Evolutionary conservation across 1,140 invertebrate species (phyloP), one percentile per base, ranked within the genome.

Genomic region (Scaptodrosophila lebanonensis): DNA sequence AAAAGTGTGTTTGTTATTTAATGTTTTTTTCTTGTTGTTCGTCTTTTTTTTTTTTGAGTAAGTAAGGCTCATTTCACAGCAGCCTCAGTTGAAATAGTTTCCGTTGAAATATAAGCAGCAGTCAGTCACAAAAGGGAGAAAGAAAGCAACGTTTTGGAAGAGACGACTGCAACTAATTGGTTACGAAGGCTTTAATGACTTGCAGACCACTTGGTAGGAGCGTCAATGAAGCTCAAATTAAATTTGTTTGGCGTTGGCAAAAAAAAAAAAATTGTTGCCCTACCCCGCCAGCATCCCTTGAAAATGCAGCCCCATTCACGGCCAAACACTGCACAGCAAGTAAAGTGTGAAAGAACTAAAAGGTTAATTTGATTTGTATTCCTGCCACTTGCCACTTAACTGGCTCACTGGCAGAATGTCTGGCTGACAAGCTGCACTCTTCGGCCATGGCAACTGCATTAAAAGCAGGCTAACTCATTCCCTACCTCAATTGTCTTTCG

Each of bases 341-440:
- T 11, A 16, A 25, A 20, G 27, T 25, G 45, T 9, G 33, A 25
- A 25, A 1, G 29, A 22, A 47, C 43, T 38, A 49, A 54, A 52
- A 52, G 69, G 63, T 64, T 77, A 77, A 77, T 77, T 77, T 67
- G 67, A 77, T 77, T 77, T 77, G 67, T 79, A 77, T 72, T 77
- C 67, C 63, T 50, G 73, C 50, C 72, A 76, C 66, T 75, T 68
- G 65, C 56, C 56, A 35, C n/a, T n/a, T n/a, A n/a, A n/a, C n/a
- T n/a, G n/a, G n/a, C n/a, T n/a, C n/a, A n/a, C n/a, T n/a, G n/a
- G n/a, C n/a, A n/a, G n/a, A n/a, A n/a, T n/a, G n/a, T n/a, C n/a
- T n/a, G n/a, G n/a, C n/a, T n/a, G n/a, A n/a, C n/a, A n/a, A n/a
- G 22, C 22, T 25, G 22, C 22, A 25, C 22, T 25, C 22, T n/a